These are phyloP conservation scores for Brachionus calyciflorus DNA, from an alignment of 1,140 invertebrate species.

Conservation along the genomic window DNA sequence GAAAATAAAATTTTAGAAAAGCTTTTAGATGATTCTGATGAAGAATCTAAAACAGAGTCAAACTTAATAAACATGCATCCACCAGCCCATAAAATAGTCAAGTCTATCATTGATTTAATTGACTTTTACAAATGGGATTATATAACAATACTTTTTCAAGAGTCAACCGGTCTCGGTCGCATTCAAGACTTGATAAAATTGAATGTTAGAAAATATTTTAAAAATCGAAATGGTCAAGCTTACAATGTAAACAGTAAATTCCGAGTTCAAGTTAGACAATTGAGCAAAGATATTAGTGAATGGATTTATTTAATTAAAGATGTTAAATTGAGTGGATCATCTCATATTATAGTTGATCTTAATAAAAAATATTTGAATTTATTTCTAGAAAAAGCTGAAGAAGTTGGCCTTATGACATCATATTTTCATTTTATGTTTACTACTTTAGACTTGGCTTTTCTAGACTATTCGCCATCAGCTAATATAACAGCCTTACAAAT, in stretches of 20 bases:
- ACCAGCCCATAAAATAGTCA: constrained; percentile 10
- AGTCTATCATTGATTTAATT: constrained; percentile 27
- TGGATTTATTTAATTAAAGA: constrained; percentile 45
- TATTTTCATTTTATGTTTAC: constrained; percentile 47
- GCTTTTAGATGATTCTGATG: neutral
- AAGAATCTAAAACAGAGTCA: neutral
- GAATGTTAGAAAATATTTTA: neutral
- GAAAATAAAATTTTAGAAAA: neutral
- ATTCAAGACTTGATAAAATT: constrained; percentile 31
- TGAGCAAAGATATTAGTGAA: constrained; percentile 6
- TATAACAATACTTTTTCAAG: constrained; percentile 27
- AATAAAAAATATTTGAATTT: constrained; percentile 11
- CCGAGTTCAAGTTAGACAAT: constrained; percentile 41
- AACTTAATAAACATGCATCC: constrained; percentile 44
- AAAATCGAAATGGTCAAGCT: neutral
- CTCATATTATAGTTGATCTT: constrained; percentile 34
- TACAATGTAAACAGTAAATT: neutral
- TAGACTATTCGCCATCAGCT: constrained; percentile 32
- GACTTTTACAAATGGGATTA: constrained; percentile 42
- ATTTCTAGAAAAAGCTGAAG: constrained; percentile 28
- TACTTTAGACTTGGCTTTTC: neutral
- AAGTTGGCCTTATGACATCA: constrained; percentile 32
- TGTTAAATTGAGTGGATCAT: constrained; percentile 36
- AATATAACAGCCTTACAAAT: constrained; percentile 36
- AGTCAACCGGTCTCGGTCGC: constrained; percentile 22